These are phyloP conservation scores for Muricea muricata DNA, from an alignment of 92 coral and sea anemone species.

Conservation along the genomic window DNA sequence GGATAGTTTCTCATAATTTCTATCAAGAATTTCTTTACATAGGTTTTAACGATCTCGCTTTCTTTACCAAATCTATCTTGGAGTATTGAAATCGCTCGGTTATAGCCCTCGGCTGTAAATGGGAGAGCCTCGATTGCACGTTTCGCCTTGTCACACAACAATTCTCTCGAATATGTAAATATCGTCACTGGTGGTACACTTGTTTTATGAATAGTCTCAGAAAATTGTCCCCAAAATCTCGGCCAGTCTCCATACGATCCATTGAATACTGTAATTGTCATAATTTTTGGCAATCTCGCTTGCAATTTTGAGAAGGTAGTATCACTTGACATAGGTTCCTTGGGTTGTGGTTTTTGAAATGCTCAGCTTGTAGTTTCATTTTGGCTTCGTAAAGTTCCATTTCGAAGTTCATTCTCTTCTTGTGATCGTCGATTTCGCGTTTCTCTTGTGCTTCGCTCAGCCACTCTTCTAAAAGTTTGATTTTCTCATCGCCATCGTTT, in stretches of 20 bases:
- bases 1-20: too few relatives aligned
- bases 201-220: slow-evolving; percentile 33
- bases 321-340: not conserved
- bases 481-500: slow-evolving; percentile 7
- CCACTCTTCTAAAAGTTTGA: not conserved
- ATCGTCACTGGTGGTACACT: slow-evolving; percentile 19
- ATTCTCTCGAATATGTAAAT: slow-evolving; percentile 29
- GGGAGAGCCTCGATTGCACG: slow-evolving; percentile 28
- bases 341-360: not conserved
- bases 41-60: too few relatives aligned
- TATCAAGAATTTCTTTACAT: too few relatives aligned
- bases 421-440: not conserved
- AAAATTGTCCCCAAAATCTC: slow-evolving; percentile 19
- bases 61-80: too few relatives aligned
- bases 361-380: slow-evolving; percentile 36
- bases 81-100: not conserved
- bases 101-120: not conserved
- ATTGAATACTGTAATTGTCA: slow-evolving; percentile 5
- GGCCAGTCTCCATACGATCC: too few relatives aligned
- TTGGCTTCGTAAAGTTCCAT: slow-evolving; percentile 30
- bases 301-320: not conserved
- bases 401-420: slow-evolving; percentile 23
- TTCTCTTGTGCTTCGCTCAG: not conserved
- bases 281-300: not conserved
- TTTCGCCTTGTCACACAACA: slow-evolving; percentile 17